Evolutionary conservation across 2,888 invertebrate genomes (phyloP).

Genomic region (Volucella inflata): DNA sequence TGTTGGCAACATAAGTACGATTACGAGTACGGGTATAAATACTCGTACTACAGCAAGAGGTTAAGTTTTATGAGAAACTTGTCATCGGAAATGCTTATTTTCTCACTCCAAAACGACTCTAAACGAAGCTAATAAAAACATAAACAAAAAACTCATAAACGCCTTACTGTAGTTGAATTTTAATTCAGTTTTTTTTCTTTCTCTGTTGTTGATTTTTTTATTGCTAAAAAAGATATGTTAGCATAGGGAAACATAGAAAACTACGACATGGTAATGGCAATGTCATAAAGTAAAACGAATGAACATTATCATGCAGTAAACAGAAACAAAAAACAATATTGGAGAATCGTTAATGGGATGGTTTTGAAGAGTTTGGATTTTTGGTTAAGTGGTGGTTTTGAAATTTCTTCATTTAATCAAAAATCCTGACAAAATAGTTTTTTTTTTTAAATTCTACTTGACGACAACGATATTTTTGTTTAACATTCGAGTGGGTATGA

Average conservation of each 20-base stretch:
- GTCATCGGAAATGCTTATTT: conserved; percentile 30
- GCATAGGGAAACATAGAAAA: background rate
- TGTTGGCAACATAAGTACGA: background rate
- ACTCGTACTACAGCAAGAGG: conserved; percentile 9
- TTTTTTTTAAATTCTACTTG: no score
- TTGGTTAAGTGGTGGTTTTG: no score
- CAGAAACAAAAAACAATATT: background rate
- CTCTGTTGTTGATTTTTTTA: background rate
- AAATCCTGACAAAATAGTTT: no score
- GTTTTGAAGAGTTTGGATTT: no score
- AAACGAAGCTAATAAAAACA: conserved; percentile 32
- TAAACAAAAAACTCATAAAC: conserved; percentile 20
- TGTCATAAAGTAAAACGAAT: background rate
- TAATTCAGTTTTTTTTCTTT: background rate
- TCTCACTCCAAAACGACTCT: conserved; percentile 17
- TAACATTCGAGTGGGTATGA: no score
- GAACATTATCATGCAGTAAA: background rate
- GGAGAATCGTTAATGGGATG: no score
- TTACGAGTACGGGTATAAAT: no score
- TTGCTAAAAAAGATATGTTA: conserved; percentile 5
- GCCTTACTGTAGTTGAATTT: conserved; percentile 23
- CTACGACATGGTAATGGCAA: background rate
- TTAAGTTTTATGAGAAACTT: conserved; percentile 44
- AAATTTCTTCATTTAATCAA: no score
- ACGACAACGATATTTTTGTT: no score